Percentiles rank a stretch among this genome's conserved stretches.
Evolutionary conservation across 2,797 vertebrate genomes (phyloP).

Genomic region (Chromobotia macracanthus): DNA sequence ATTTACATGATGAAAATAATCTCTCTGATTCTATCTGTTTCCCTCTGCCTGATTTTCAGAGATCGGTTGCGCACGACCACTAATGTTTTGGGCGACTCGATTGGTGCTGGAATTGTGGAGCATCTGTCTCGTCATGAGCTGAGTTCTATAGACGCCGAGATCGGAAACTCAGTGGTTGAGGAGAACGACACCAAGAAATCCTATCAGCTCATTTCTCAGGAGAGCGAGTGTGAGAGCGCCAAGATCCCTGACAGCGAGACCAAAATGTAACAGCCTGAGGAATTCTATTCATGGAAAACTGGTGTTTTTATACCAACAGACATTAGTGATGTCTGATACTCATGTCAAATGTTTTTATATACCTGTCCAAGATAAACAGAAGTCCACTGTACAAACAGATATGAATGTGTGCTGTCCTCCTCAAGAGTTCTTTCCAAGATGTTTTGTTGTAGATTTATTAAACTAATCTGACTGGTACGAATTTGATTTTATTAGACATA

Average conservation of each 20-base stretch:
- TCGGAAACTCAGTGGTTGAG: slow-evolving; percentile 89
- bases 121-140: slow-evolving; percentile 92
- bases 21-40: too few species aligned
- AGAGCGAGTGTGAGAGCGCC: slow-evolving; percentile 82
- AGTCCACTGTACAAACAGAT: neutral
- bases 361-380: slow-evolving; percentile 11
- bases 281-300: neutral
- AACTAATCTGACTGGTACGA: neutral
- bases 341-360: slow-evolving; percentile 27
- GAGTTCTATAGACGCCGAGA: slow-evolving; percentile 82
- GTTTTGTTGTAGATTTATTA: slow-evolving; percentile 16
- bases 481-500: neutral
- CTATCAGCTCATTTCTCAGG: slow-evolving; percentile 87
- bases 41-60: slow-evolving; percentile 66
- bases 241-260: slow-evolving; percentile 86
- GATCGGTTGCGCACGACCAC: slow-evolving; percentile 93
- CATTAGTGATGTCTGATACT: slow-evolving; percentile 13
- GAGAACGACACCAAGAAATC: slow-evolving; percentile 90
- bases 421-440: neutral
- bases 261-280: slow-evolving; percentile 85
- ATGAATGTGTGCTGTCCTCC: neutral
- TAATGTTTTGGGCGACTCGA: slow-evolving; percentile 94
- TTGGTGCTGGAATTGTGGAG: slow-evolving; percentile 93
- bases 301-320: slow-evolving; percentile 16
- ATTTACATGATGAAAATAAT: too few species aligned